These are phyloP conservation scores for Hestina assimilis DNA, from an alignment of 1,140 invertebrate species.

Conservation along the genomic window DNA sequence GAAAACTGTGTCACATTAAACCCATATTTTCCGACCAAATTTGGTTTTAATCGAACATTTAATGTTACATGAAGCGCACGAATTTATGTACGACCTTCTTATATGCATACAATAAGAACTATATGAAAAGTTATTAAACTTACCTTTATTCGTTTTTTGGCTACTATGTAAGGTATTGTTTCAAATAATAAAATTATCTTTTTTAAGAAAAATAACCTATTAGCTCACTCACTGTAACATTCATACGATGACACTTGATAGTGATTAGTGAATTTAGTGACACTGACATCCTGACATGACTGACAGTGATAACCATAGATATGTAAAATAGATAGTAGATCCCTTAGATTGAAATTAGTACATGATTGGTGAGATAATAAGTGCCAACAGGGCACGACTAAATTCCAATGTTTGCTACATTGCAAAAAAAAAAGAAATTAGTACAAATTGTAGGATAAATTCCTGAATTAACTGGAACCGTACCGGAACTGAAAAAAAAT, in stretches of 20 bases:
- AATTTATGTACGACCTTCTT: neutral
- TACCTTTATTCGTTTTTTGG: conserved; percentile 4
- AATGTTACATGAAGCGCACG: neutral
- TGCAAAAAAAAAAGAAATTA: no score
- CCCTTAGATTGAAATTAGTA: no score
- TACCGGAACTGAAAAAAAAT: no score
- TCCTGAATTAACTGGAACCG: no score
- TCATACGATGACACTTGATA: neutral
- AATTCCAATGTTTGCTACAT: no score
- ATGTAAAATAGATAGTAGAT: neutral
- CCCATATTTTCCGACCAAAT: neutral
- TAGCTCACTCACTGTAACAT: conserved; percentile 10
- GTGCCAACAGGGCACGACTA: no score
- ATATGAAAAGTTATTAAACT: neutral
- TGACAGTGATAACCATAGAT: neutral
- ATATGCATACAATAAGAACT: neutral
- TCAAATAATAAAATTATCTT: conserved; percentile 6
- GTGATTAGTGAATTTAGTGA: no score
- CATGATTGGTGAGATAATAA: no score
- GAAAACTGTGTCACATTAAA: neutral
- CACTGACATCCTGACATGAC: neutral
- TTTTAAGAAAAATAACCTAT: conserved; percentile 6
- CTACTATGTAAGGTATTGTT: conserved; percentile 4
- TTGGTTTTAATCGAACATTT: neutral
- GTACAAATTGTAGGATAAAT: no score